phyloP scores from a whole-genome alignment of 1,140 invertebrate species.

The Drosophila murphyi region DNA sequence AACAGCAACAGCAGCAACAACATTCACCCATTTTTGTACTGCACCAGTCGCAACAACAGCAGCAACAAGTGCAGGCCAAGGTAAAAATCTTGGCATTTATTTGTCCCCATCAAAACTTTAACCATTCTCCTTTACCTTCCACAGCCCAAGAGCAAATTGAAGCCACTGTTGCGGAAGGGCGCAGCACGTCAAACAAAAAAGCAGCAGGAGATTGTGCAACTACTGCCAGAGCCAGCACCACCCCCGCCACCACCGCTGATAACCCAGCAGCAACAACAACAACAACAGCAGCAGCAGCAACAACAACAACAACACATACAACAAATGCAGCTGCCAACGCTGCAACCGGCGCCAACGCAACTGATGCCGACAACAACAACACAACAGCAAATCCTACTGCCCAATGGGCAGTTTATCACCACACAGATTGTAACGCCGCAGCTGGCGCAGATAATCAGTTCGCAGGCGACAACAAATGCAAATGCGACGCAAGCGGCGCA shows the following conservation, averaged over 20 bases:
- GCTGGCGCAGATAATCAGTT: conserved; percentile 67
- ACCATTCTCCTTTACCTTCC: background rate
- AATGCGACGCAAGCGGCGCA: conserved; percentile 50
- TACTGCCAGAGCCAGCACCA: conserved; percentile 43
- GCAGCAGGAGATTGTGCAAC: conserved; percentile 53
- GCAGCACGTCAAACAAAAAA: conserved; percentile 60
- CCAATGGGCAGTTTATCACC: conserved; percentile 83
- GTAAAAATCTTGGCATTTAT: background rate
- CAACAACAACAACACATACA: conserved; percentile 59
- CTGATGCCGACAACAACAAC: conserved; percentile 59
- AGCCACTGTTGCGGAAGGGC: conserved; percentile 56
- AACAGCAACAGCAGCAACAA: conserved; percentile 46
- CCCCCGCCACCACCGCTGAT: conserved; percentile 40
- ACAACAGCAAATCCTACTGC: conserved; percentile 77
- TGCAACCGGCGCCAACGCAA: conserved; percentile 62
- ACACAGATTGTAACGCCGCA: conserved; percentile 76
- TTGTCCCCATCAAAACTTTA: background rate
- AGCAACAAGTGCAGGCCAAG: conserved; percentile 19
- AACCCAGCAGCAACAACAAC: conserved; percentile 30
- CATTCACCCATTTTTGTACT: background rate
- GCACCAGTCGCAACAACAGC: conserved; percentile 40
- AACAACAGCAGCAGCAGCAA: conserved; percentile 14
- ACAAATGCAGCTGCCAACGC: conserved; percentile 64
- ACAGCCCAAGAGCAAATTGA: conserved; percentile 57
- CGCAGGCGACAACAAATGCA: conserved; percentile 42